Evolutionary conservation across 2,113 vertebrate species (phyloP), one percentile per base, ranked within the genome.

Genomic region (Genyomyrus donnyi): DNA sequence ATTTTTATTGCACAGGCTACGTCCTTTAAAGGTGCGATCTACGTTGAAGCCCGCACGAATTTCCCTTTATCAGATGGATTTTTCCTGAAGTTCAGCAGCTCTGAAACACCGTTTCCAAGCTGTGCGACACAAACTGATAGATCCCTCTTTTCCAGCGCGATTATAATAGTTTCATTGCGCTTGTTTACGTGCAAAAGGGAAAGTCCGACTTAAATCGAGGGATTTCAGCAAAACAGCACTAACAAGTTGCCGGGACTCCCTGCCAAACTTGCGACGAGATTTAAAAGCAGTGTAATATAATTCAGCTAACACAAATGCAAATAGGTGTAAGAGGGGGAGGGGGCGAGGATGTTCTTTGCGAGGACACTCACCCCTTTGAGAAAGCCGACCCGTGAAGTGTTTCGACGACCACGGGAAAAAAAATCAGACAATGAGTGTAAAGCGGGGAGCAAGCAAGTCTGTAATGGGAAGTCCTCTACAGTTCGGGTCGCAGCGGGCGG

Each of bases 351-450:
- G 70, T 45, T 83, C 74, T 83, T 70, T 39, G 80, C 39, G 39
- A 49, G 42, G 52, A 70, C 21, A 89, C 95, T 94, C 95, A 96
- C 95, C 95, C 91, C 88, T 93, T 83, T 50, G 90, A 58, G 90
- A 58, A 94, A 88, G 90, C 91, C 90, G 93, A 70, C 89, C 88
- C 89, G 91, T 90, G 92, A 88, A 89, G 84, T 91, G 42, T 86
- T 91, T 93, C 89, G 88, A 56, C 88, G 91, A 89, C 91, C 39
- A 49, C 11, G 89, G 90, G 3, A 91, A 90, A 88, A 88, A 45
- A 45, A 89, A 90, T 52, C 58, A 90, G 52, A 83, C 91, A 91
- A 90, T 21, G 92, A 93, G 93, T 93, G 91, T 91, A 92, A 92
- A 87, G 90, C 90, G 86, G 87, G 90, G 83, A 91, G 66, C 84